These are phyloP conservation scores for Ornithoptera priamus DNA, from an alignment of 2,888 invertebrate genomes.

Conservation along the genomic window DNA sequence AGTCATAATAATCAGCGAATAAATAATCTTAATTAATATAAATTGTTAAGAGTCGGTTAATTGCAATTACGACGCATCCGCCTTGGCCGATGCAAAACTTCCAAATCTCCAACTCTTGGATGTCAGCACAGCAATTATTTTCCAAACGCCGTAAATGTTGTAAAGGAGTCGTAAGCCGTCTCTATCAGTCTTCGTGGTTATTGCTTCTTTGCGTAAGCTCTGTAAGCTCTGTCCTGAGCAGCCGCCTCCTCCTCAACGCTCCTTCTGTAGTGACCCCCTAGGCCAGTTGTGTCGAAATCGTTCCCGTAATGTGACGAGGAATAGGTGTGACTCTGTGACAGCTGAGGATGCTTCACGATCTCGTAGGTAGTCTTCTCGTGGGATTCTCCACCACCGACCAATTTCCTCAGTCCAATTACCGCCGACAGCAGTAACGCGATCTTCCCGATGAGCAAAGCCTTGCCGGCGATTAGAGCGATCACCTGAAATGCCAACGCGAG, in stretches of 20 bases:
- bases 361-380: slow-evolving; percentile 91
- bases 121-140: slow-evolving; percentile 29
- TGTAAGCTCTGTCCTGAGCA: slow-evolving; percentile 83
- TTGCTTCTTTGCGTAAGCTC: slow-evolving; percentile 73
- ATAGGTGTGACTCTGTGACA: slow-evolving; percentile 88
- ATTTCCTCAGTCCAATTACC: slow-evolving; percentile 89
- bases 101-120: slow-evolving; percentile 43
- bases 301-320: slow-evolving; percentile 84
- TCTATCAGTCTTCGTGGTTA: slow-evolving; percentile 39
- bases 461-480: slow-evolving; percentile 88
- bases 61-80: slow-evolving; percentile 40
- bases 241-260: slow-evolving; percentile 81
- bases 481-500: slow-evolving; percentile 87
- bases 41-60: slow-evolving; percentile 46
- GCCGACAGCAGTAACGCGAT: slow-evolving; percentile 89
- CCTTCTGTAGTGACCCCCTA: slow-evolving; percentile 81
- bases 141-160: slow-evolving; percentile 52
- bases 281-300: slow-evolving; percentile 79
- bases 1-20: slow-evolving; percentile 20
- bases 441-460: slow-evolving; percentile 90
- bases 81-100: slow-evolving; percentile 47
- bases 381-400: slow-evolving; percentile 83
- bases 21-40: slow-evolving; percentile 32
- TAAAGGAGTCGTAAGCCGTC: slow-evolving; percentile 65
- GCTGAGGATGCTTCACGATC: slow-evolving; percentile 92